Percentiles rank a stretch among this genome's conserved stretches.
These are phyloP conservation scores for Tupiocoris notatus DNA, from an alignment of 2,888 invertebrate species.

Conservation along the genomic window DNA sequence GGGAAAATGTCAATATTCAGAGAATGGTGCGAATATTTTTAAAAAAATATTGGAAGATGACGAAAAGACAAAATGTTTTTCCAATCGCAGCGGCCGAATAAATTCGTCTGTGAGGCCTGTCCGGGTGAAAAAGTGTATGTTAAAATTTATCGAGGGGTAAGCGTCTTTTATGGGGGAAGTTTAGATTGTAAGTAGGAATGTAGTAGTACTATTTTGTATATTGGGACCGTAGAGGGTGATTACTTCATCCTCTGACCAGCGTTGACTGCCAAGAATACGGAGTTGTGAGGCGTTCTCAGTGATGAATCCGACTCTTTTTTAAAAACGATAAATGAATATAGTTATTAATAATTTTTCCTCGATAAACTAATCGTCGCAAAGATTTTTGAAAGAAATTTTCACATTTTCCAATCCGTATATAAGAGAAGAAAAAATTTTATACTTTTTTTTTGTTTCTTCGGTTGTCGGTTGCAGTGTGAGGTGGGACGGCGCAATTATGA, in stretches of 20 bases:
- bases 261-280: slow-evolving; percentile 46
- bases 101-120: too few species aligned
- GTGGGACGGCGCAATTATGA: slow-evolving; percentile 9
- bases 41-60: too few species aligned
- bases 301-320: slow-evolving; percentile 46
- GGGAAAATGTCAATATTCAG: not conserved
- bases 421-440: not conserved
- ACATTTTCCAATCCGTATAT: not conserved
- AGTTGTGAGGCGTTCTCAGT: slow-evolving; percentile 47
- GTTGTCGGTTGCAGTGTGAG: slow-evolving; percentile 6
- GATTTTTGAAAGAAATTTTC: not conserved
- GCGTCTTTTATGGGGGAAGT: slow-evolving; percentile 20
- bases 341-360: slow-evolving; percentile 26
- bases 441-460: not conserved
- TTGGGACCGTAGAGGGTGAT: slow-evolving; percentile 43
- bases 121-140: not conserved
- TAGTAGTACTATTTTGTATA: slow-evolving; percentile 43
- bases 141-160: not conserved
- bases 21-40: slow-evolving; percentile 2
- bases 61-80: too few species aligned
- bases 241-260: slow-evolving; percentile 42
- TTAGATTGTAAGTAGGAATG: slow-evolving; percentile 43
- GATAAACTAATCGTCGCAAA: not conserved
- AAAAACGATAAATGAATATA: slow-evolving; percentile 26
- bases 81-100: too few species aligned